Percentiles rank a stretch among this genome's conserved stretches.
Evolutionary conservation across 2,888 invertebrate species (phyloP).

Genomic region (Hypselothyrea guttata): DNA sequence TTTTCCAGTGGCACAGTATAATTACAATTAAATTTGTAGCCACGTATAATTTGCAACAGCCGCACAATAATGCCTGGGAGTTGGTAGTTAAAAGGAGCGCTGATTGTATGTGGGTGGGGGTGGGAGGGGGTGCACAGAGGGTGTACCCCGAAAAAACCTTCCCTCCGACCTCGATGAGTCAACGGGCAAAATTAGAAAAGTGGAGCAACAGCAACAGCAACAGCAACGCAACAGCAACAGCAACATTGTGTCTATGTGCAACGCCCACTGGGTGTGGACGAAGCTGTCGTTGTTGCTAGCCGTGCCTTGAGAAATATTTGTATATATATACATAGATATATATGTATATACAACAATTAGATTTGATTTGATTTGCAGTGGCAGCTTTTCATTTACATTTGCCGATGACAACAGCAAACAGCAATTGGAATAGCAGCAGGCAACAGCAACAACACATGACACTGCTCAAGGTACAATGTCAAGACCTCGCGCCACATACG

Average conservation of each 20-base stretch:
- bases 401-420: slow-evolving; percentile 51
- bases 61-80: too few species aligned
- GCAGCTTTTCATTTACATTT: slow-evolving; percentile 57
- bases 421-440: slow-evolving; percentile 7
- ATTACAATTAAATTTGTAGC: too few species aligned
- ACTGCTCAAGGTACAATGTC: slow-evolving; percentile 75
- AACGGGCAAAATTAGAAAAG: slow-evolving; percentile 32
- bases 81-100: too few species aligned
- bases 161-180: slow-evolving; percentile 56
- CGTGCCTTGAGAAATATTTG: slow-evolving; percentile 45
- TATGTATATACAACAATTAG: slow-evolving; percentile 37
- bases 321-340: not conserved
- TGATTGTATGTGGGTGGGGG: not conserved
- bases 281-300: slow-evolving; percentile 34
- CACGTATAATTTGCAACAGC: too few species aligned
- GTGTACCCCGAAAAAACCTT: slow-evolving; percentile 25
- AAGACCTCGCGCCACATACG: slow-evolving; percentile 69
- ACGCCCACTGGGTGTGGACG: slow-evolving; percentile 72
- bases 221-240: too few species aligned
- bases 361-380: slow-evolving; percentile 65
- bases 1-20: too few species aligned
- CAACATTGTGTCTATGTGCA: slow-evolving; percentile 32
- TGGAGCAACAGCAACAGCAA: slow-evolving; percentile 53
- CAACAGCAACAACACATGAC: slow-evolving; percentile 46
- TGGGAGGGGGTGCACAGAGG: too few species aligned